Base-by-base conservation (phyloP, 2,797 vertebrate genomes). In the Myoxocephalus aenaeus region DNA sequence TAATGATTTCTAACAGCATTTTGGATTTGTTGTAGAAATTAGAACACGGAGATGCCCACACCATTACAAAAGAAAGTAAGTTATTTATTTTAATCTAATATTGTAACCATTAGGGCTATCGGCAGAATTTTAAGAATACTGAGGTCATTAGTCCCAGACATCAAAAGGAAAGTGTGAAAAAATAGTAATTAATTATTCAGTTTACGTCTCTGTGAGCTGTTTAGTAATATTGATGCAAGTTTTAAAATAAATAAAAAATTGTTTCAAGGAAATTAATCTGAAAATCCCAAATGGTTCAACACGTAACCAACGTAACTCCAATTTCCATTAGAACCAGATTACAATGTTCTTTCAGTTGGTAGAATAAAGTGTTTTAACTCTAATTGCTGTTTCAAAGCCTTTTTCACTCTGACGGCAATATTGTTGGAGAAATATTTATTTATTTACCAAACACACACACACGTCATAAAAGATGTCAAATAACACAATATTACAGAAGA, bases 21-120 rank as follows among this genome's bases (percentile, higher is more conserved):
- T 63, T 82, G 40, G 11, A 65, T 75, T 48, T 53, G 6, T 29
- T 85, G 25, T 40, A 96, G 95, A 69, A 25, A 75, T 91, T 11
- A 89, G 95, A 76, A 96, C 94, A 48, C 87, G 91, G 51, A 88
- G 94, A 70, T 96, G 95, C 77, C 95, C 95, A 1, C 95, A 96
- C 73, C 95, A 96, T 90, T 56, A 95, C 87, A 96, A 93, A 78
- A 92, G 87, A 91, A 92, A 89, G 95, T 95, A 86, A 87, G 92
- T 88, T 18, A 7, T 58, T 68, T 59, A 9, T 36, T 48, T 9
- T 4, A 7, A 40, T 25, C 9, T 32, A 5, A 54, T 25, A 18
- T 11, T 18, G 10, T 56, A 68, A 0, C 0, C 48, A 48, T 27
- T 15, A 14, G 13, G 46, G 5, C 44, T 0, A 0, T 27, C 20